These are phyloP conservation scores for Lithobates pipiens DNA, from an alignment of 2,797 vertebrate genomes.

Conservation along the genomic window DNA sequence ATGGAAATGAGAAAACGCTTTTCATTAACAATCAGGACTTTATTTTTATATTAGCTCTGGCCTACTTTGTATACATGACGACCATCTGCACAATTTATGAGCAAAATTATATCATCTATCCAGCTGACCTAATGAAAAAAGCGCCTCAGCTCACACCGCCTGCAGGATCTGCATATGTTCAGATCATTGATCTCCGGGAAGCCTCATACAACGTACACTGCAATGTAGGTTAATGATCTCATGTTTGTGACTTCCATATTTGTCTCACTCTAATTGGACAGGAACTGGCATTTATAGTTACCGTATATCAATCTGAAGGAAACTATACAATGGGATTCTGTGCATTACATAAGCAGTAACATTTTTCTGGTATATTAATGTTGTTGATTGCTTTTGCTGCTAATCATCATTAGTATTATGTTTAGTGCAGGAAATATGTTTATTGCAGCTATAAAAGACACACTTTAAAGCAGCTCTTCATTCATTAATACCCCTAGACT, in stretches of 20 bases:
- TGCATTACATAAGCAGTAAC: background rate
- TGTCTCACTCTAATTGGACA: constrained; percentile 13
- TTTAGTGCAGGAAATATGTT: background rate
- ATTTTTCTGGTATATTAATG: background rate
- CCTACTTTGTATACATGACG: background rate
- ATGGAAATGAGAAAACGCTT: background rate
- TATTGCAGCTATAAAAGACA: too few species aligned
- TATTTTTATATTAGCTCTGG: background rate
- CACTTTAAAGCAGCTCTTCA: too few species aligned
- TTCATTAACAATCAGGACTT: background rate
- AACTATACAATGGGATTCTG: background rate
- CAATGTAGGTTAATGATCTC: constrained; percentile 9
- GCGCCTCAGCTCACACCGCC: background rate
- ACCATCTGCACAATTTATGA: background rate
- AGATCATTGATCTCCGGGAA: constrained; percentile 10
- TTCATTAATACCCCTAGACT: too few species aligned
- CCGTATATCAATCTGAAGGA: background rate
- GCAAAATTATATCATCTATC: background rate
- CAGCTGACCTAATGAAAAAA: background rate
- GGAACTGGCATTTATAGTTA: background rate
- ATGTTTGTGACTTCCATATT: background rate
- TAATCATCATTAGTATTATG: background rate
- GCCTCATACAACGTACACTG: background rate
- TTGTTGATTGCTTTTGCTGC: too few species aligned
- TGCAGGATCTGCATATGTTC: background rate